A percentile compares a stretch with the other conserved stretches of the same genome.
phyloP scores from a whole-genome alignment of 2,888 invertebrate genomes.

The Mellilla xanthometata region DNA sequence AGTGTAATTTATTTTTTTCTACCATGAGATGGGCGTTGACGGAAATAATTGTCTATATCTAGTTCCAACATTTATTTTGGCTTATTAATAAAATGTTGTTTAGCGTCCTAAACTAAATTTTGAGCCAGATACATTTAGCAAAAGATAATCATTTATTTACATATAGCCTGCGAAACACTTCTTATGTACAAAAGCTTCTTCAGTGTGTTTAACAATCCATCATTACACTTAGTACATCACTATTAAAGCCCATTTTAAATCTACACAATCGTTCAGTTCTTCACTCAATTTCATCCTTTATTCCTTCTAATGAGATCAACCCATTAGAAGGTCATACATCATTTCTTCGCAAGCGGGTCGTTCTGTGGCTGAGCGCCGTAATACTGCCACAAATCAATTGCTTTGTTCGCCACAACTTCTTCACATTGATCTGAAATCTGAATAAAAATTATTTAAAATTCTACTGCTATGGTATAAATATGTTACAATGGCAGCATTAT shows the following conservation, averaged over 20 bases:
- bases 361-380: constrained; percentile 84
- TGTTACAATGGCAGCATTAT: constrained; percentile 10
- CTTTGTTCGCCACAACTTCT: constrained; percentile 92
- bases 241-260: constrained; percentile 10
- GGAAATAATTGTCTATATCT: too few relatives aligned
- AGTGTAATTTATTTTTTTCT: constrained; percentile 19
- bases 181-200: constrained; percentile 4
- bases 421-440: constrained; percentile 91
- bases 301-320: constrained; percentile 73
- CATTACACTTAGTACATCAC: constrained; percentile 2
- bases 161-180: constrained; percentile 1
- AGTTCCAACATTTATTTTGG: too few relatives aligned
- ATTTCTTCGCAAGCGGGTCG: constrained; percentile 73
- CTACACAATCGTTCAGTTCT: constrained; percentile 20
- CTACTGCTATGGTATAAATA: constrained; percentile 13
- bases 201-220: not conserved
- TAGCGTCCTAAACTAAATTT: too few relatives aligned
- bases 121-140: too few relatives aligned
- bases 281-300: constrained; percentile 31
- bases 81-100: too few relatives aligned
- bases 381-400: constrained; percentile 93
- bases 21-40: not conserved
- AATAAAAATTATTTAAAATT: constrained; percentile 25
- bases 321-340: constrained; percentile 82
- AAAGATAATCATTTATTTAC: not conserved